Conservation (phyloP, 2,113 vertebrate species). For the Conger conger region DNA sequence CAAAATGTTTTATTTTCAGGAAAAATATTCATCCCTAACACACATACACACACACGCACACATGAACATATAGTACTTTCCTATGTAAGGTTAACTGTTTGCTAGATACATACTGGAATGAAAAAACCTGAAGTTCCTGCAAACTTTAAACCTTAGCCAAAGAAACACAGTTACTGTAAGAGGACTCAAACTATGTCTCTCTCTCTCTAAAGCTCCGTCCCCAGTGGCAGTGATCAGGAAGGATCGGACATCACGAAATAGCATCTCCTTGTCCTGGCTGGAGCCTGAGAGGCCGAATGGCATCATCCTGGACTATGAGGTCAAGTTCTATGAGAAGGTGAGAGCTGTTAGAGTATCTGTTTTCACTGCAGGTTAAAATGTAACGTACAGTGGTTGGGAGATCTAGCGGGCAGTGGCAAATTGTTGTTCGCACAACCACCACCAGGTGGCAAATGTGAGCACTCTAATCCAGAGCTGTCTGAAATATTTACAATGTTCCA, state of each 20-base stretch:
- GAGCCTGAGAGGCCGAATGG: conserved; percentile 95
- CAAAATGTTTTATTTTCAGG: too few relatives aligned
- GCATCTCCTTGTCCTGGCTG: conserved; percentile 90
- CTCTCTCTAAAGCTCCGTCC: conserved; percentile 81
- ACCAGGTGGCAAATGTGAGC: too few relatives aligned
- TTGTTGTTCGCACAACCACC: too few relatives aligned
- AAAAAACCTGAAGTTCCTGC: background rate
- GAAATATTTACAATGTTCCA: too few relatives aligned
- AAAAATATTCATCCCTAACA: too few relatives aligned
- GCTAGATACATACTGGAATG: too few relatives aligned
- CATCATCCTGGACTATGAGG: conserved; percentile 97
- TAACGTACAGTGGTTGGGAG: too few relatives aligned
- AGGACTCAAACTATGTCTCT: conserved; percentile 20
- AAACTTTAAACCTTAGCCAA: background rate
- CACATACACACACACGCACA: too few relatives aligned
- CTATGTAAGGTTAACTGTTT: too few relatives aligned
- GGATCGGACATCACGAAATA: conserved; percentile 90
- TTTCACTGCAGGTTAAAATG: background rate
- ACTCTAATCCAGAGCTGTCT: too few relatives aligned
- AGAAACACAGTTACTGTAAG: background rate
- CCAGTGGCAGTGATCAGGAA: conserved; percentile 87
- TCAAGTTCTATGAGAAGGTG: conserved; percentile 99
- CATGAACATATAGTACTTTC: too few relatives aligned
- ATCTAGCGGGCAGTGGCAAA: too few relatives aligned
- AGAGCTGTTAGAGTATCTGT: conserved; percentile 45